Percentiles rank a stretch among this genome's conserved stretches.
These are phyloP conservation scores for Heterotis niloticus DNA, from an alignment of 2,113 vertebrate species.

Conservation along the genomic window DNA sequence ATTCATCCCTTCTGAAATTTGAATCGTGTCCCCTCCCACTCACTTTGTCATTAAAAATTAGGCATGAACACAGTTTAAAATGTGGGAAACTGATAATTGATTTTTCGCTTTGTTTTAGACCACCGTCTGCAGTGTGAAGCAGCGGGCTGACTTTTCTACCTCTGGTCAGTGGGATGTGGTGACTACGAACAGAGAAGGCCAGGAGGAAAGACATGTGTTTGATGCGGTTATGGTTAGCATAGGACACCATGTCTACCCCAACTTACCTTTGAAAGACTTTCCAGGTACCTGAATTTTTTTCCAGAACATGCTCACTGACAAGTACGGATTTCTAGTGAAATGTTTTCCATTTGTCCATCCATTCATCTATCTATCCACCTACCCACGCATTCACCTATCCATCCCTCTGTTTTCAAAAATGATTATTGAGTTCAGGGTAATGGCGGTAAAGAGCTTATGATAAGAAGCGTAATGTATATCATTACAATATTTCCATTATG, in stretches of 20 bases:
- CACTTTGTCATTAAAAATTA: neutral
- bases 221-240: conserved; percentile 84
- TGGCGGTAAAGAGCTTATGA: too few species aligned
- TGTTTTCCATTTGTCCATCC: too few species aligned
- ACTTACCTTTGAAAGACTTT: conserved; percentile 77
- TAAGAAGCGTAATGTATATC: too few species aligned
- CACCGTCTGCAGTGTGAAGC: conserved; percentile 67
- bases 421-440: too few species aligned
- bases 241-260: conserved; percentile 71
- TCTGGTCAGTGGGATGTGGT: conserved; percentile 85
- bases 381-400: too few species aligned
- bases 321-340: neutral
- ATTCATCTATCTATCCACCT: too few species aligned
- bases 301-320: neutral
- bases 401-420: too few species aligned
- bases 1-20: neutral
- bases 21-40: neutral
- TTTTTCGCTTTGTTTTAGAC: conserved; percentile 61
- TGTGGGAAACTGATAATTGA: neutral
- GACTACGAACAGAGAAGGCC: conserved; percentile 58
- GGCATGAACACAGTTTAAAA: neutral
- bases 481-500: too few species aligned
- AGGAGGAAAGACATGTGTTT: conserved; percentile 64
- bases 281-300: conserved; percentile 65
- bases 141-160: conserved; percentile 63